Evolutionary conservation across 2,113 vertebrate species (phyloP).

Genomic region (Circaetus gallicus): DNA sequence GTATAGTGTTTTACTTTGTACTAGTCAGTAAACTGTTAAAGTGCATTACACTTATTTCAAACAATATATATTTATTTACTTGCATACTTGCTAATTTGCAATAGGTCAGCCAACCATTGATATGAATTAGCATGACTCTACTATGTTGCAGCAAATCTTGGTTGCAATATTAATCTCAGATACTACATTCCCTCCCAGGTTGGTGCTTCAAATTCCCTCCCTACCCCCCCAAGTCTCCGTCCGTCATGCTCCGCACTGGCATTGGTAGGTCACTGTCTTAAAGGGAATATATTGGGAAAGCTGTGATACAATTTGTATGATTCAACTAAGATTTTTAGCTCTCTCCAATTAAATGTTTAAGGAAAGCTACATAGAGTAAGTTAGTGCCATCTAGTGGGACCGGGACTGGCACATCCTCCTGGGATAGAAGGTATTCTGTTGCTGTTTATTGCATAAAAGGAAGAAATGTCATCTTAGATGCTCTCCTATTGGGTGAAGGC

Average conservation of each 20-base stretch:
- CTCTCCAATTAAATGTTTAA: conserved; percentile 8
- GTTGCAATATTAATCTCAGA: conserved; percentile 64
- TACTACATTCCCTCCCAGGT: conserved; percentile 62
- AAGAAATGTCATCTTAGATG: conserved; percentile 61
- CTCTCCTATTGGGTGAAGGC: conserved; percentile 41
- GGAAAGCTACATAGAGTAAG: neutral
- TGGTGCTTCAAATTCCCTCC: conserved; percentile 64
- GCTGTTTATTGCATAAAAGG: conserved; percentile 66
- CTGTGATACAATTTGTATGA: conserved; percentile 42
- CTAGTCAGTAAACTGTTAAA: neutral
- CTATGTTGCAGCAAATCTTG: conserved; percentile 44
- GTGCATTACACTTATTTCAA: neutral
- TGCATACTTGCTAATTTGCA: conserved; percentile 7
- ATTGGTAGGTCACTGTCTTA: conserved; percentile 50
- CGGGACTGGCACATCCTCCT: neutral
- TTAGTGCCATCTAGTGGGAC: conserved; percentile 75
- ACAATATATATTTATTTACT: neutral
- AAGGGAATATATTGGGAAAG: conserved; percentile 47
- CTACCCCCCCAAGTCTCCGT: conserved; percentile 60
- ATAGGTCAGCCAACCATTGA: neutral
- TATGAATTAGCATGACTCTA: conserved; percentile 45
- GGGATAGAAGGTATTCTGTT: conserved; percentile 46
- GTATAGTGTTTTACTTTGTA: neutral
- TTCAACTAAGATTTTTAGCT: conserved; percentile 22
- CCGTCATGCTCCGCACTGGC: conserved; percentile 57